phyloP scores from a whole-genome alignment of 2,797 vertebrate genomes.

The Cyprinella venusta region DNA sequence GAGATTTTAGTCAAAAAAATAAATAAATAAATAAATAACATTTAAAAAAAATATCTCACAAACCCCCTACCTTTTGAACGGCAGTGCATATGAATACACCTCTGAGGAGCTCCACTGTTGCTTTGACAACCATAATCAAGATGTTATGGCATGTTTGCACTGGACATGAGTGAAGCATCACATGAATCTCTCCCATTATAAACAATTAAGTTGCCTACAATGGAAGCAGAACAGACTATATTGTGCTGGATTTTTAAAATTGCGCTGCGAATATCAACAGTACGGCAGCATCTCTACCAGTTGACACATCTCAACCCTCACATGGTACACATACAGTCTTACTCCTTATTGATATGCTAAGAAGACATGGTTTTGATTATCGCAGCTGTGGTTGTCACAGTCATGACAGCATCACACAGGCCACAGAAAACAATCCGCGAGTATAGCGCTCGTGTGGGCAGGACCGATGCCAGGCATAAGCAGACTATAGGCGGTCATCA shows the following conservation, averaged over 20 bases:
- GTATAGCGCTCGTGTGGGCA: background rate
- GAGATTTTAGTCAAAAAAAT: no score
- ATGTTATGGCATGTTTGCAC: background rate
- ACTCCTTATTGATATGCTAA: background rate
- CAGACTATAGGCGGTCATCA: background rate
- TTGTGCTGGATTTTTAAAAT: background rate
- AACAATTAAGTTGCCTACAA: background rate
- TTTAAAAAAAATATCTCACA: background rate
- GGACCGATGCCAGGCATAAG: background rate
- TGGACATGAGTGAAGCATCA: background rate
- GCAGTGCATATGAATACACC: background rate
- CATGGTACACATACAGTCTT: background rate
- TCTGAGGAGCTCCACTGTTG: background rate
- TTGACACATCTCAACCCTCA: background rate
- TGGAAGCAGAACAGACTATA: background rate
- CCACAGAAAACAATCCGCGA: background rate
- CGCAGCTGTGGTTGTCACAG: background rate
- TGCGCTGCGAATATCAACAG: background rate
- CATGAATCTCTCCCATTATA: background rate
- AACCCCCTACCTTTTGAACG: background rate
- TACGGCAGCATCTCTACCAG: background rate
- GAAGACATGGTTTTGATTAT: constrained; percentile 22
- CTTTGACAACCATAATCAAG: background rate
- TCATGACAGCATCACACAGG: background rate
- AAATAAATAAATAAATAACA: no score